These are phyloP conservation scores for Holothuria scabra DNA, from an alignment of 53 echinoderm and acorn worm species.

Conservation along the genomic window DNA sequence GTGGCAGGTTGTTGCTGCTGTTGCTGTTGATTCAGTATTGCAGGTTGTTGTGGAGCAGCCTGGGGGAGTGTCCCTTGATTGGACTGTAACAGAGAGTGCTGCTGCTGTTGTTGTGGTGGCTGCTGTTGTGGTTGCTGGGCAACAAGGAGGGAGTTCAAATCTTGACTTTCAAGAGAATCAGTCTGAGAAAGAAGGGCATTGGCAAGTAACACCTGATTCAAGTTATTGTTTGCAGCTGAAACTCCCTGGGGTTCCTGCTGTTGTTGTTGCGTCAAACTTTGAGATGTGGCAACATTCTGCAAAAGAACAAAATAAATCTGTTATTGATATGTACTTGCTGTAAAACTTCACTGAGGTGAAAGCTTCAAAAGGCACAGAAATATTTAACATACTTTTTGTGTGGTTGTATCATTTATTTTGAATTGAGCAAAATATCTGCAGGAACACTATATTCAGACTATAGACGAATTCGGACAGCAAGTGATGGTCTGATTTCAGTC, in stretches of 20 bases:
- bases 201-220: constrained; percentile 19
- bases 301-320: no score
- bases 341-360: no score
- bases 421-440: no score
- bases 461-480: no score
- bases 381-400: no score
- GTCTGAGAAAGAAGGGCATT: background rate
- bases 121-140: constrained; percentile 18
- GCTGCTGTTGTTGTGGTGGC: constrained; percentile 27
- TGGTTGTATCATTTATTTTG: no score
- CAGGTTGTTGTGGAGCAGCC: constrained; percentile 10
- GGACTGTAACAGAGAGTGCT: background rate
- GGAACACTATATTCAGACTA: no score
- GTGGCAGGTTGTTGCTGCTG: constrained; percentile 40
- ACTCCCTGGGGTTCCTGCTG: constrained; percentile 36
- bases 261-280: constrained; percentile 26
- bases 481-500: no score
- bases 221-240: background rate
- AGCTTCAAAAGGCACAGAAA: no score
- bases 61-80: background rate
- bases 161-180: constrained; percentile 25
- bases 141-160: constrained; percentile 18
- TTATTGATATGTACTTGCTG: no score
- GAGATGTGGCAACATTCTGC: background rate
- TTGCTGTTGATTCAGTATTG: constrained; percentile 29